phyloP scores from a whole-genome alignment of 2,888 invertebrate genomes.

The Piscicola geometra region DNA sequence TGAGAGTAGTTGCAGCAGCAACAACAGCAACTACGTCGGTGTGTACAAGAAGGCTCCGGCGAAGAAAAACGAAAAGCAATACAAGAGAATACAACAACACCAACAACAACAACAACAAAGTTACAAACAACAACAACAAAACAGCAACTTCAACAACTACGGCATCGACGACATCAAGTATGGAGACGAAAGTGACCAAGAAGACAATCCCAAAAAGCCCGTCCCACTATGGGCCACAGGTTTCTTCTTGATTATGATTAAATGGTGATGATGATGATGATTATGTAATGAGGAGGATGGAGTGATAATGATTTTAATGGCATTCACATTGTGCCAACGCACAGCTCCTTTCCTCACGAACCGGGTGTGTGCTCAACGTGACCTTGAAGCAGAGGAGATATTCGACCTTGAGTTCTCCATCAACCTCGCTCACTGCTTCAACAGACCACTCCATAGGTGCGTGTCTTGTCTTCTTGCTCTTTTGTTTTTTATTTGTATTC shows the following conservation, averaged over 20 bases:
- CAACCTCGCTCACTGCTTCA: slow-evolving; percentile 20
- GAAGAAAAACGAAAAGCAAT: neutral
- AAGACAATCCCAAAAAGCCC: slow-evolving; percentile 4
- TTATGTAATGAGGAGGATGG: neutral
- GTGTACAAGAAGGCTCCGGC: neutral
- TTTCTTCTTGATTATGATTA: too few species aligned
- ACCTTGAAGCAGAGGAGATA: slow-evolving; percentile 10
- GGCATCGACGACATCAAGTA: slow-evolving; percentile 28
- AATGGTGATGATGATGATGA: neutral
- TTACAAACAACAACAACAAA: neutral
- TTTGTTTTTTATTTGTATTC: too few species aligned
- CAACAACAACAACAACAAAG: neutral
- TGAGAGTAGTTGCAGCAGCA: neutral
- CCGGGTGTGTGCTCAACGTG: neutral
- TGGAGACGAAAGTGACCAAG: slow-evolving; percentile 17
- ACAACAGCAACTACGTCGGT: neutral
- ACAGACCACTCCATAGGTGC: neutral
- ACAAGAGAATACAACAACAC: neutral
- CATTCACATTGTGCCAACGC: too few species aligned
- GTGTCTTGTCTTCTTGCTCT: too few species aligned
- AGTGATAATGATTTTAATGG: neutral
- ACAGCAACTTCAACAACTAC: slow-evolving; percentile 18
- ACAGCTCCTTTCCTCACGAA: slow-evolving; percentile 9
- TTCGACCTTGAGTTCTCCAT: slow-evolving; percentile 27
- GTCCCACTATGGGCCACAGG: neutral